Base-by-base conservation (phyloP, 2,888 invertebrate species). In the Alitta virens region DNA sequence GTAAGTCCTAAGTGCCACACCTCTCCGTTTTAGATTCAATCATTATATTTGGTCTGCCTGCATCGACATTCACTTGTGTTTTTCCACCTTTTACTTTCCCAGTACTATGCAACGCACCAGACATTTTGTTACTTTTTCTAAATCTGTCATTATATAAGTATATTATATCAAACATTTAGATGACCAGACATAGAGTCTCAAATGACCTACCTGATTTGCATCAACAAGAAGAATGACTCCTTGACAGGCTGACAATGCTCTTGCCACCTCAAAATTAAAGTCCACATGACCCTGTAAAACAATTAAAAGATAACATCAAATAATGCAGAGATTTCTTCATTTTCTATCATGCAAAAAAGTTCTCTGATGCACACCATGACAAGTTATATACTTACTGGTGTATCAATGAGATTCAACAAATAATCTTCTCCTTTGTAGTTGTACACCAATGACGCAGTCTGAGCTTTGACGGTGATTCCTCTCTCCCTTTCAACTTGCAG, bases 391-490 rank as follows among this genome's bases (percentile, higher is more conserved):
- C 25, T 42, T n/a, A 46, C 18, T 7, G 98, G 98, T 21, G 98
- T 98, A 81, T 99, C 98, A 73, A 99, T 96, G 25, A 98, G 86
- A 83, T 98, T 98, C 1, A 99, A 85, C 33, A 96, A 85, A 83
- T 93, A 96, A 21, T 46, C 46, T 21, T 46, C 46, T 59, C 87
- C 87, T 24, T 86, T 82, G 74, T 89, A 88, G 25, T 79, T 72
- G 71, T 85, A 83, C 33, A 91, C 86, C 66, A 99, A 85, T 0
- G 95, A 92, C 2, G 91, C 96, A 12, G 46, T 46, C 75, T 98
- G 97, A 12, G 98, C 98, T 84, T 99, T 99, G 0, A 99, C 97
- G 5, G 98, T 99, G 38, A 99, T 99, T 0, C 98, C 98, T 75
- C 98, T 87, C 83, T 98, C 96, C 75, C 90, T 87, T 84, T 98